phyloP scores from a whole-genome alignment of 2,888 invertebrate species.

The Troilus luridus region DNA sequence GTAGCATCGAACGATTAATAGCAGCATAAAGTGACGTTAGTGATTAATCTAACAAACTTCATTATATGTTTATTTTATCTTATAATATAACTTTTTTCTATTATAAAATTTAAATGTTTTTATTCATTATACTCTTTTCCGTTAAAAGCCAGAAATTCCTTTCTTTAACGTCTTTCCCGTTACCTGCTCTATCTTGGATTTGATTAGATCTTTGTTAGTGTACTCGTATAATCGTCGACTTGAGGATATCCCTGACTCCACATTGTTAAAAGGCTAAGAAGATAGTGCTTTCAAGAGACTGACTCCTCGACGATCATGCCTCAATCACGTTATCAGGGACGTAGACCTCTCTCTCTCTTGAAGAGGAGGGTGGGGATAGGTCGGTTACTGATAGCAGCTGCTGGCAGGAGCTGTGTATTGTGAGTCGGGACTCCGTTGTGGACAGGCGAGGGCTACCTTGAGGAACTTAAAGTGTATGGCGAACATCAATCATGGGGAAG shows the following conservation, averaged over 20 bases:
- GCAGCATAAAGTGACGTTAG: too few relatives aligned
- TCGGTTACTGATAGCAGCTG: neutral
- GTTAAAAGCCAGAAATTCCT: neutral
- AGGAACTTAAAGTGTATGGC: conserved; percentile 50
- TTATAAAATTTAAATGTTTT: too few relatives aligned
- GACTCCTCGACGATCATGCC: conserved; percentile 8
- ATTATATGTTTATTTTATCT: too few relatives aligned
- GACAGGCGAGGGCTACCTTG: neutral
- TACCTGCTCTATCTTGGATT: neutral
- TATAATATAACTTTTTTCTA: too few relatives aligned
- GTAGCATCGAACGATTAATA: too few relatives aligned
- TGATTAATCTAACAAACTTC: too few relatives aligned
- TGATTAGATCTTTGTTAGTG: neutral
- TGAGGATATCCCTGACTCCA: neutral
- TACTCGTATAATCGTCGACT: neutral
- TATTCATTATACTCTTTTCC: too few relatives aligned
- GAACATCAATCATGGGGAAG: conserved; percentile 3
- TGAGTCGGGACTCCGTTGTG: conserved; percentile 15
- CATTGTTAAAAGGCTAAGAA: neutral
- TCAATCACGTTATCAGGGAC: conserved; percentile 38
- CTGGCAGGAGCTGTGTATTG: neutral
- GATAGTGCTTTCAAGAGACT: neutral
- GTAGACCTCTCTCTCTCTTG: conserved; percentile 13
- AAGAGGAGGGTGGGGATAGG: neutral
- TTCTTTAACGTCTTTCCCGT: neutral